Evolutionary conservation across 1,140 invertebrate species (phyloP).

Genomic region (Galleria mellonella): DNA sequence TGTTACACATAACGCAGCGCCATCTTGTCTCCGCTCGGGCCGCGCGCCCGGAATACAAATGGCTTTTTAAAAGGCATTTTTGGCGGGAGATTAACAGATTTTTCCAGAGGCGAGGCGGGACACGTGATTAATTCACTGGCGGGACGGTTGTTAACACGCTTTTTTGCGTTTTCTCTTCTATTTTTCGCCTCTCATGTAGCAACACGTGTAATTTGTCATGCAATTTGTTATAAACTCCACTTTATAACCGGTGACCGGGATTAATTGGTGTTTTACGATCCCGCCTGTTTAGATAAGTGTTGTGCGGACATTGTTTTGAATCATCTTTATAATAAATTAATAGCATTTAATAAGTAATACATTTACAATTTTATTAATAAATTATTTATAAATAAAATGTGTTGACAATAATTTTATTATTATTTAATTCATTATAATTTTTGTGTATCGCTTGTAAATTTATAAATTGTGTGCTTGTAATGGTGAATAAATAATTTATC

Average conservation of each 20-base stretch:
- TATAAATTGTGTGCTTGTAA: no score
- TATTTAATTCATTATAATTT: no score
- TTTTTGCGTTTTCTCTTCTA: conserved; percentile 17
- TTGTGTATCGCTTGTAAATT: no score
- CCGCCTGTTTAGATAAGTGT: no score
- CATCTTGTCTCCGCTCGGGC: background rate
- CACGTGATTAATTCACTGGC: conserved; percentile 21
- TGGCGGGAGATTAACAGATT: conserved; percentile 16
- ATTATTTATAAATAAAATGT: no score
- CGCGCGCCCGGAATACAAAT: conserved; percentile 13
- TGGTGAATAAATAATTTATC: no score
- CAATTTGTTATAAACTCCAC: conserved; percentile 7
- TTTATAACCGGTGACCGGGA: background rate
- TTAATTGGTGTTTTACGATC: no score
- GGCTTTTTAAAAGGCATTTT: conserved; percentile 19
- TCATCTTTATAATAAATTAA: no score
- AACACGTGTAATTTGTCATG: conserved; percentile 17
- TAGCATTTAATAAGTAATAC: no score
- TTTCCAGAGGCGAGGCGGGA: conserved; percentile 2
- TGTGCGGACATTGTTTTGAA: no score
- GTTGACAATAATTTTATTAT: no score
- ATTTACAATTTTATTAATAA: no score
- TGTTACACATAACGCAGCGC: background rate
- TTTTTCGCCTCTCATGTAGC: conserved; percentile 14
- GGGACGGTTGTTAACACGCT: conserved; percentile 18